A percentile compares a stretch with the other conserved stretches of the same genome.
Evolutionary conservation across 2,888 invertebrate genomes (phyloP).

Genomic region (Calliphora vomitoria): DNA sequence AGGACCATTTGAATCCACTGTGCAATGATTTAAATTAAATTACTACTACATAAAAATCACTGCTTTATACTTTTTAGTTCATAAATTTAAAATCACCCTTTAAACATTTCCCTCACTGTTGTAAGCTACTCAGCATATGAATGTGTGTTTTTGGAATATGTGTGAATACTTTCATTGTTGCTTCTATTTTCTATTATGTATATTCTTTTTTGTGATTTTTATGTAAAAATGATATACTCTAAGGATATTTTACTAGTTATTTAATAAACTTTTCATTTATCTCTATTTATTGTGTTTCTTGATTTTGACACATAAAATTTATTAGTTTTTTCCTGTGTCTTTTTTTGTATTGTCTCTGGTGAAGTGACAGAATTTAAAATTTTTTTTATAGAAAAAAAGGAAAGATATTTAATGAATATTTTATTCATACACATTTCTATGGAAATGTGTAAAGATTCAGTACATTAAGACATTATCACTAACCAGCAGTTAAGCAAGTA

Average conservation of each 20-base stretch:
- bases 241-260: not conserved
- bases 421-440: not conserved
- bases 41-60: too few species aligned
- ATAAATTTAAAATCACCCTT: not conserved
- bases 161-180: slow-evolving; percentile 1
- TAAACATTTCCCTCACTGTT: not conserved
- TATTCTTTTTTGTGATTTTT: not conserved
- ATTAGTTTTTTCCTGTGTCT: not conserved
- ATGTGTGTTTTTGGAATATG: not conserved
- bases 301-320: not conserved
- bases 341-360: not conserved
- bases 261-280: not conserved
- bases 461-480: slow-evolving; percentile 19
- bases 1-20: too few species aligned
- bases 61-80: too few species aligned
- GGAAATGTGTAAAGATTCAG: too few species aligned
- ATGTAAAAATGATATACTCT: not conserved
- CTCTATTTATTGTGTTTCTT: not conserved
- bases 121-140: not conserved
- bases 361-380: not conserved
- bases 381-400: not conserved
- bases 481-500: slow-evolving; percentile 1
- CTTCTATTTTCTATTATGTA: not conserved
- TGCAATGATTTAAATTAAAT: too few species aligned
- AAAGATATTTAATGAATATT: not conserved